Conservation (phyloP, 2,888 invertebrate species). For the Ectropis crepuscularia region DNA sequence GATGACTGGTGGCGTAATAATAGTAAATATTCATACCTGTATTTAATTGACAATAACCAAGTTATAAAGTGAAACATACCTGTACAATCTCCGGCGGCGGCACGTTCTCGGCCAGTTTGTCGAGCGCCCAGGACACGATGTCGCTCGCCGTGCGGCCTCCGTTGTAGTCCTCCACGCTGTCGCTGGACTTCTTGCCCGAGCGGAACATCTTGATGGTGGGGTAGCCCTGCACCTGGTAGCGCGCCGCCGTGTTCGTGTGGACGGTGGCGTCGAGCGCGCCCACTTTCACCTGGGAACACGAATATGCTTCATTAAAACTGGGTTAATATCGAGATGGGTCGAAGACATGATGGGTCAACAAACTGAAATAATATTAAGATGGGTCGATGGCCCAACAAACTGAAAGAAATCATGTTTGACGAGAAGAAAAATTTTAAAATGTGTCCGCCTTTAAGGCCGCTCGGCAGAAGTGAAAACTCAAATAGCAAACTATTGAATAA, state of each 20-base stretch:
- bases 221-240: constrained; percentile 96
- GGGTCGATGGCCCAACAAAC: too few species aligned
- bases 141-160: constrained; percentile 96
- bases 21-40: too few species aligned
- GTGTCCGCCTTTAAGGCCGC: too few species aligned
- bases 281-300: constrained; percentile 86
- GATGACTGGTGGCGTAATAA: too few species aligned
- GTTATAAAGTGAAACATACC: constrained; percentile 53
- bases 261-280: constrained; percentile 98
- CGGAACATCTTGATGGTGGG: constrained; percentile 98
- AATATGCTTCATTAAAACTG: not conserved
- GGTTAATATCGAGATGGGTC: not conserved
- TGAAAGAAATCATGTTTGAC: too few species aligned
- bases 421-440: too few species aligned
- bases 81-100: constrained; percentile 95
- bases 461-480: too few species aligned
- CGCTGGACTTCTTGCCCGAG: constrained; percentile 88
- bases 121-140: constrained; percentile 95
- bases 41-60: too few species aligned
- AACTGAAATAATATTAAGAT: too few species aligned
- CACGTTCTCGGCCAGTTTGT: constrained; percentile 93
- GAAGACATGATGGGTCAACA: too few species aligned
- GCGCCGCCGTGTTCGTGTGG: constrained; percentile 91
- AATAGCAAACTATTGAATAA: too few species aligned
- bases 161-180: constrained; percentile 92